These are phyloP conservation scores for Halocynthia roretzi DNA, from an alignment of 23 tunicate genomes.

Conservation along the genomic window DNA sequence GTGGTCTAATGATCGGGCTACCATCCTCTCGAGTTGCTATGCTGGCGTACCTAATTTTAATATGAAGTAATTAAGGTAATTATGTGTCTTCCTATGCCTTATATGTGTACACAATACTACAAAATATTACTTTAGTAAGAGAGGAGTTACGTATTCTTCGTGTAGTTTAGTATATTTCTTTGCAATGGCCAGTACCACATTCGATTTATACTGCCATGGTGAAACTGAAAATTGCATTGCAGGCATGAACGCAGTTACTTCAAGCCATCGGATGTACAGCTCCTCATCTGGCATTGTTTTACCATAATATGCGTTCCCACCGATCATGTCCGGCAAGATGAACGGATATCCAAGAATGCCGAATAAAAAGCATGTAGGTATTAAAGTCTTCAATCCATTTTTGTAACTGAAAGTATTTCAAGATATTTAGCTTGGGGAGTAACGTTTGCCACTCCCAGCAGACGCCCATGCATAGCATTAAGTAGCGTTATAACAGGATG, in stretches of 20 bases:
- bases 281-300: slow-evolving; percentile 51
- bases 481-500: no score
- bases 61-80: background rate
- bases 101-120: background rate
- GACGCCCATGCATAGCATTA: no score
- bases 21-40: slow-evolving; percentile 16
- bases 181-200: slow-evolving; percentile 26
- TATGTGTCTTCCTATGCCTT: background rate
- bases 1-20: slow-evolving; percentile 36
- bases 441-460: no score
- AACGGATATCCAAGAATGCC: slow-evolving; percentile 82
- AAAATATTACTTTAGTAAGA: slow-evolving; percentile 29
- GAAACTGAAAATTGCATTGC: slow-evolving; percentile 77
- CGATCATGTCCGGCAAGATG: slow-evolving; percentile 96
- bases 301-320: slow-evolving; percentile 42
- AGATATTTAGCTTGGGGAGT: background rate
- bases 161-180: slow-evolving; percentile 47
- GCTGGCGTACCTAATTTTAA: background rate
- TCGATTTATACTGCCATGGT: slow-evolving; percentile 92
- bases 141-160: slow-evolving; percentile 37
- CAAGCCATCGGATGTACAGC: slow-evolving; percentile 83
- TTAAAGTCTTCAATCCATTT: slow-evolving; percentile 78
- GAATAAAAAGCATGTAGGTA: slow-evolving; percentile 77
- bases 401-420: slow-evolving; percentile 13
- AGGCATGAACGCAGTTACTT: slow-evolving; percentile 73